Percentiles rank a stretch among this genome's conserved stretches.
These are phyloP conservation scores for Actias luna DNA, from an alignment of 2,888 invertebrate genomes.

Conservation along the genomic window DNA sequence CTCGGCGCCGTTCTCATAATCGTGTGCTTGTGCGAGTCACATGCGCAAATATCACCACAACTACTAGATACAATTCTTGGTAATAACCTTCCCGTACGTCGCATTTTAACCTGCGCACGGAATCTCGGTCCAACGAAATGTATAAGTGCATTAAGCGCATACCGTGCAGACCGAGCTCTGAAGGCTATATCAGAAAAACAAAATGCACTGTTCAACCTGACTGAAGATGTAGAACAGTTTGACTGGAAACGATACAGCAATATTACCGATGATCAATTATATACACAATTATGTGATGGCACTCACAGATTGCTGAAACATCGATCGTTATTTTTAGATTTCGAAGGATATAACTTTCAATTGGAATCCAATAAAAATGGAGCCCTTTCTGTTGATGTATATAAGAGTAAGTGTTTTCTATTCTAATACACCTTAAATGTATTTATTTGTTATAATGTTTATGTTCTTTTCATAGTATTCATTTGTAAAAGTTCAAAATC, in stretches of 20 bases:
- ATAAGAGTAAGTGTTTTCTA: constrained; percentile 58
- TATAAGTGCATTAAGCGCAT: constrained; percentile 78
- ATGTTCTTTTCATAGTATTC: background rate
- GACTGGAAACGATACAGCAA: constrained; percentile 68
- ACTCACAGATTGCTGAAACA: constrained; percentile 76
- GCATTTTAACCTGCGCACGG: constrained; percentile 48
- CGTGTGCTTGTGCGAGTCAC: constrained; percentile 50
- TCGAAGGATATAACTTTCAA: constrained; percentile 76
- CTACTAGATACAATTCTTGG: constrained; percentile 38
- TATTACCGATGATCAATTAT: constrained; percentile 71
- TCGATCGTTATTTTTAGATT: constrained; percentile 71
- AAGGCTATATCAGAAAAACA: constrained; percentile 32
- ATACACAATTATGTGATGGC: constrained; percentile 70
- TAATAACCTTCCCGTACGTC: constrained; percentile 33
- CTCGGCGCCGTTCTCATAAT: constrained; percentile 62
- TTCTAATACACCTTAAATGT: background rate
- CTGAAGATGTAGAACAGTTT: constrained; percentile 58
- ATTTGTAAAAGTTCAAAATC: too few species aligned
- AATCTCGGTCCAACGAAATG: constrained; percentile 76
- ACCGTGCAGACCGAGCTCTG: constrained; percentile 70
- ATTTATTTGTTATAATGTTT: background rate
- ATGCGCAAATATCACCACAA: constrained; percentile 44
- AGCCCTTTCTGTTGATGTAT: constrained; percentile 71
- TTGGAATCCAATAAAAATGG: constrained; percentile 78
- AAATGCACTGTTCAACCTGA: constrained; percentile 37